phyloP scores from a whole-genome alignment of 2,113 vertebrate species.

The Pica pica region DNA sequence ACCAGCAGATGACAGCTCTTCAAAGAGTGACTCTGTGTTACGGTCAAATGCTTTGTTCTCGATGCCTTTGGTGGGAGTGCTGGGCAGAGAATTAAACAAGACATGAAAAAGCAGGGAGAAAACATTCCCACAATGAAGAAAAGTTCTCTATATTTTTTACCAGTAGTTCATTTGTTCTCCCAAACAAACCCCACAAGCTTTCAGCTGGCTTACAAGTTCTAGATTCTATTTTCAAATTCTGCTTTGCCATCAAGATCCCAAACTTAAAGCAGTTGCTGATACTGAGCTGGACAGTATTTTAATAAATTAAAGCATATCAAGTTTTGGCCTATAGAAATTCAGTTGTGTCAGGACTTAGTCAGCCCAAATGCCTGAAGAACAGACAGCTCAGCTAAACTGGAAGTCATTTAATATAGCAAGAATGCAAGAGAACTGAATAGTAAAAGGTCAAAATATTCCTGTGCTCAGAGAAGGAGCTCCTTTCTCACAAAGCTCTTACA shows the following conservation, averaged over 20 bases:
- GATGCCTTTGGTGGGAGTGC: slow-evolving; percentile 91
- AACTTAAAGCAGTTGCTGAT: not conserved
- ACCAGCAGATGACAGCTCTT: slow-evolving; percentile 94
- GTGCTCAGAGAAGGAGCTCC: not conserved
- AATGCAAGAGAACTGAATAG: not conserved
- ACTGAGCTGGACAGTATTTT: not conserved
- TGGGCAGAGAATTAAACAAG: slow-evolving; percentile 54
- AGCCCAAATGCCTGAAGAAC: not conserved
- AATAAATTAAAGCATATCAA: not conserved
- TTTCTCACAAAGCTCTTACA: not conserved
- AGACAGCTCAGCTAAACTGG: not conserved
- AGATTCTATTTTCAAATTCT: not conserved
- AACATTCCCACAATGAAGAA: not conserved
- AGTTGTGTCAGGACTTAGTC: not conserved
- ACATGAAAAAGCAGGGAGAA: not conserved
- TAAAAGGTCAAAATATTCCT: not conserved
- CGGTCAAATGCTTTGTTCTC: slow-evolving; percentile 94
- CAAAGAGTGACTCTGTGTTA: slow-evolving; percentile 96
- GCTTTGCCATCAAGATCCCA: not conserved
- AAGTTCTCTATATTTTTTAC: not conserved
- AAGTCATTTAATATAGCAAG: not conserved
- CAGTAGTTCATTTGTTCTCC: not conserved
- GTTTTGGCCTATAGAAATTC: not conserved
- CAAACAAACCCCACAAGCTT: not conserved
- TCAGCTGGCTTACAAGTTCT: not conserved